Conservation (phyloP, 2,888 invertebrate genomes). For the Pandemis corylana region DNA sequence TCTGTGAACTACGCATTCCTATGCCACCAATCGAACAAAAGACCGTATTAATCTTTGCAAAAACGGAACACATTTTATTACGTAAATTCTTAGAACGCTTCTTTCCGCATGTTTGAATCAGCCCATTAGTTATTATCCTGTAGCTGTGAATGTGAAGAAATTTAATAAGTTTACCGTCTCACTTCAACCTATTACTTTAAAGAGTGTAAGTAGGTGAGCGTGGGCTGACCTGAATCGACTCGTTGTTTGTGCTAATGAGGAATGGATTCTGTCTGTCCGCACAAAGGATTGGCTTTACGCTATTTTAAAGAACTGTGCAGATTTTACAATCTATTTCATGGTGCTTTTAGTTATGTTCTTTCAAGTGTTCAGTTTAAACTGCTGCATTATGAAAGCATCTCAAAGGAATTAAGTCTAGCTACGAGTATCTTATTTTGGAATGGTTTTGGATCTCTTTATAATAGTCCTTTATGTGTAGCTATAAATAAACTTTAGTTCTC, state of each 20-base stretch:
- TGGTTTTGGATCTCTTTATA: too few species aligned
- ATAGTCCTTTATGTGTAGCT: too few species aligned
- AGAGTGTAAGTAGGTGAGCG: conserved; percentile 18
- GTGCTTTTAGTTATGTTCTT: background rate
- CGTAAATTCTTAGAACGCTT: conserved; percentile 34
- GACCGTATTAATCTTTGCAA: conserved; percentile 21
- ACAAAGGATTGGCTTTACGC: conserved; percentile 8
- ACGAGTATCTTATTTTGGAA: too few species aligned
- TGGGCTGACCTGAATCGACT: conserved; percentile 34
- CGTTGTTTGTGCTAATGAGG: conserved; percentile 29
- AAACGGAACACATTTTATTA: background rate
- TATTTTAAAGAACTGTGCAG: background rate
- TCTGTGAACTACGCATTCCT: background rate
- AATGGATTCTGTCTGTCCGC: conserved; percentile 18
- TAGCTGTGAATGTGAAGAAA: conserved; percentile 38
- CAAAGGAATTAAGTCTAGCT: too few species aligned
- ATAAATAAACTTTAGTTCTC: too few species aligned
- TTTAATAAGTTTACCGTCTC: conserved; percentile 42
- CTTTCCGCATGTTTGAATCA: conserved; percentile 56
- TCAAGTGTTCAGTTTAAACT: background rate
- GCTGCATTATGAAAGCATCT: too few species aligned
- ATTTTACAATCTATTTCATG: background rate
- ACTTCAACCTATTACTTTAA: conserved; percentile 46
- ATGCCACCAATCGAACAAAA: conserved; percentile 15
- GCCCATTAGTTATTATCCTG: conserved; percentile 56